Conservation (phyloP, 2,113 vertebrate species). For the Tyto alba region DNA sequence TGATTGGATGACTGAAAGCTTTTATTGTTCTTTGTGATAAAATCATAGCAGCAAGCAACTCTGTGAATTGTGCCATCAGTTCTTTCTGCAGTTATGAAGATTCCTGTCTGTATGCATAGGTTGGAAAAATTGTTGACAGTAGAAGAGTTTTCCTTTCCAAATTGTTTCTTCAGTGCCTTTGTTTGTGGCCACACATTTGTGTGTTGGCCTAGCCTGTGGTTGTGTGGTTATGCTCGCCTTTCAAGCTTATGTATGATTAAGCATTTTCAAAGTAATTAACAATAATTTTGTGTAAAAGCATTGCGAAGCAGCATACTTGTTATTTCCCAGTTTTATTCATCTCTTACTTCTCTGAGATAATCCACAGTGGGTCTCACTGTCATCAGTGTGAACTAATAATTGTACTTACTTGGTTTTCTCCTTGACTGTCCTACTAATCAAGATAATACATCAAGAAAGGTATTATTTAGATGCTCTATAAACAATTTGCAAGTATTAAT, state of each 20-base stretch:
- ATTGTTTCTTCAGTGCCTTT: neutral
- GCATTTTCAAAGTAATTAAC: neutral
- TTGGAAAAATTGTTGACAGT: neutral
- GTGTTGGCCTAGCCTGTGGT: neutral
- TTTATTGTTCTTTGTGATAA: neutral
- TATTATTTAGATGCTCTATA: neutral
- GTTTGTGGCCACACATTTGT: neutral
- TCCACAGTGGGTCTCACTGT: neutral
- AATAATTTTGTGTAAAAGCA: neutral
- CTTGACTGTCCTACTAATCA: neutral
- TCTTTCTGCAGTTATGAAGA: neutral
- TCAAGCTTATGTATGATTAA: neutral
- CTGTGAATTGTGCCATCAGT: neutral
- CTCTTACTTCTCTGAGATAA: neutral
- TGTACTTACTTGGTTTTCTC: neutral
- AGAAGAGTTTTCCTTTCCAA: neutral
- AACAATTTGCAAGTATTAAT: neutral
- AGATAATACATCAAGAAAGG: neutral
- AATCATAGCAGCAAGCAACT: neutral
- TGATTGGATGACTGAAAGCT: neutral
- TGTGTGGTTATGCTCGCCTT: neutral
- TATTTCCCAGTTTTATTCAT: neutral
- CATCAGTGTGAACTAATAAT: neutral
- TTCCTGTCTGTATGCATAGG: neutral
- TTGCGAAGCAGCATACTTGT: neutral